Base-by-base conservation (phyloP, 1,140 invertebrate genomes). In the Leptestheria dahalacensis region DNA sequence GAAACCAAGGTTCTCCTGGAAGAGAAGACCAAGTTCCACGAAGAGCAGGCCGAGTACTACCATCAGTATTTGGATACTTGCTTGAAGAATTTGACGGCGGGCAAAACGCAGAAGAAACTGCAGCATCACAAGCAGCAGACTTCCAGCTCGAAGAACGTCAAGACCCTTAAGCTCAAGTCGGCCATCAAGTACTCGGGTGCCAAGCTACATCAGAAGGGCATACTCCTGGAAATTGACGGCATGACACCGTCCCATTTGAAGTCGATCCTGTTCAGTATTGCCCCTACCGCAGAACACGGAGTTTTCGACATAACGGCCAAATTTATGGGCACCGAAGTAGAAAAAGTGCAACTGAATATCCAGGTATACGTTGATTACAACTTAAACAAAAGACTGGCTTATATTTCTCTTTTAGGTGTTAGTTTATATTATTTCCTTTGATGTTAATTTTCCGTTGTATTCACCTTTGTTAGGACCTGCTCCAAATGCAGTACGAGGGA, bases 401-500 rank as follows among this genome's bases (percentile, higher is more conserved):
- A 48, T 12, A 53, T 23, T 24, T 25, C 2, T 28, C 28, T 47
- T 60, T n/a, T 33, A 18, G 50, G 18, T 58, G 51, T 62, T 1
- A 46, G 63, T 58, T 10, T 25, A 57, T 57, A 55, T 61, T 58
- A 9, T 55, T 56, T 63, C 23, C 63, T 63, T 61, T 41, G 48
- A 33, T 56, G 60, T 55, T 20, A 33, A 4, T 60, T 60, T 57
- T 60, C n/a, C 49, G 24, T 76, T 75, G 58, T n/a, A n/a, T n/a
- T n/a, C n/a, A n/a, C n/a, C n/a, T n/a, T n/a, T n/a, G n/a, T n/a
- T 70, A 88, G 74, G 81, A 86, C 66, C 71, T 89, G 18, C 74
- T 90, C 1, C 82, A 86, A 66, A 73, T 86, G 41, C 85, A 90
- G 68, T 88, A 84, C 67, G 85, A 89, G 66, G 85, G 86, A 48